These are phyloP conservation scores for Sitta carolinensis DNA, from an alignment of 2,797 vertebrate genomes.

Conservation along the genomic window DNA sequence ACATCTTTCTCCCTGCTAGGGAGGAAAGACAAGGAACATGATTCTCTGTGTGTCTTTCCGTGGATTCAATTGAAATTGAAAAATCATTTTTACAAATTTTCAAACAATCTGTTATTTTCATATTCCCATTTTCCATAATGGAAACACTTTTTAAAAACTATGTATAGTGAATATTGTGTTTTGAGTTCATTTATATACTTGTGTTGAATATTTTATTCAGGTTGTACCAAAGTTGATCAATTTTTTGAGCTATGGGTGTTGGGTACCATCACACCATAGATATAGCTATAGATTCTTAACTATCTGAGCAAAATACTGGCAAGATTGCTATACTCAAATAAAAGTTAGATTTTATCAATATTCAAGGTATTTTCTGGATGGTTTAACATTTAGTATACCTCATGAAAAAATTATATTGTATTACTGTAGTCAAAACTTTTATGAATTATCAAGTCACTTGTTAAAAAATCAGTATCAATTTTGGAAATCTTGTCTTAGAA, in stretches of 20 bases:
- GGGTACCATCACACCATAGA: too few relatives aligned
- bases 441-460: background rate
- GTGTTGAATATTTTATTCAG: background rate
- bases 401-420: background rate
- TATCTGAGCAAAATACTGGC: background rate
- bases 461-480: background rate
- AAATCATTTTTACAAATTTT: background rate
- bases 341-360: background rate
- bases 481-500: background rate
- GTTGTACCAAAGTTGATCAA: background rate
- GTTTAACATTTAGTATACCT: fast-evolving
- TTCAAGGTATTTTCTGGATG: background rate
- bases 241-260: background rate
- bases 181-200: background rate
- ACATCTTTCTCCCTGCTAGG: background rate
- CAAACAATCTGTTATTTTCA: background rate
- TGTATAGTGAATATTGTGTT: fast-evolving
- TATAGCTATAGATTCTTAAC: background rate
- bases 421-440: background rate
- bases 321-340: background rate
- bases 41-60: background rate
- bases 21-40: background rate
- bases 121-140: background rate
- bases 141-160: background rate
- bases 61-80: fast-evolving